Conservation (phyloP, 2,888 invertebrate genomes). For the Stramonita haemastoma region DNA sequence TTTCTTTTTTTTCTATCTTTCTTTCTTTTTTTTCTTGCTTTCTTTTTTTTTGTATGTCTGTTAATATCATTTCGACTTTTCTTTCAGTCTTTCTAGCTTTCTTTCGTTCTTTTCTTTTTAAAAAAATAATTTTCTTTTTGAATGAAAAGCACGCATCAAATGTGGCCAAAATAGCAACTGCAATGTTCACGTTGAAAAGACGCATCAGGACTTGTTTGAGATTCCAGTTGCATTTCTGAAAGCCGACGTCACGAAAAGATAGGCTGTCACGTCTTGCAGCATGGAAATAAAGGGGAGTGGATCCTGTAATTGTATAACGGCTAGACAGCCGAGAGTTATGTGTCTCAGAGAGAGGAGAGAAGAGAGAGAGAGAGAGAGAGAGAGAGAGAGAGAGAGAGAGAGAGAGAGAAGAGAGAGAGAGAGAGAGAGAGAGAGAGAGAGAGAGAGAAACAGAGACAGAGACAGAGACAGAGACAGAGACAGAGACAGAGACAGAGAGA, state of each 20-base stretch:
- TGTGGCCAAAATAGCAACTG: background rate
- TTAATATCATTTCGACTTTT: background rate
- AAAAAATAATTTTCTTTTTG: no score
- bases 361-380: background rate
- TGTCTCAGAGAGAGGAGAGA: background rate
- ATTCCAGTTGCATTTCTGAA: no score
- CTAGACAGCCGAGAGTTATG: no score
- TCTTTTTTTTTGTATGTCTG: background rate
- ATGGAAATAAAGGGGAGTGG: no score
- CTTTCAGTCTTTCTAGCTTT: no score
- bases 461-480: background rate
- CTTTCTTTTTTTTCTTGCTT: background rate
- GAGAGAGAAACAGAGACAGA: background rate
- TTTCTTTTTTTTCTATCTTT: conserved; percentile 1
- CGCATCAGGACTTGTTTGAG: background rate
- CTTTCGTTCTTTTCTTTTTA: no score
- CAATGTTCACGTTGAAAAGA: background rate
- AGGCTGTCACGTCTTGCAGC: no score
- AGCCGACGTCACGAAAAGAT: no score
- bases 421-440: background rate
- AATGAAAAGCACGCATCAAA: no score
- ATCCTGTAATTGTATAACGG: no score
- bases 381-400: background rate
- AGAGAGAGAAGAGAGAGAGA: background rate
- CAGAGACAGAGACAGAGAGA: background rate